Evolutionary conservation across 2,113 vertebrate species (phyloP).

Genomic region (Channa maculata): DNA sequence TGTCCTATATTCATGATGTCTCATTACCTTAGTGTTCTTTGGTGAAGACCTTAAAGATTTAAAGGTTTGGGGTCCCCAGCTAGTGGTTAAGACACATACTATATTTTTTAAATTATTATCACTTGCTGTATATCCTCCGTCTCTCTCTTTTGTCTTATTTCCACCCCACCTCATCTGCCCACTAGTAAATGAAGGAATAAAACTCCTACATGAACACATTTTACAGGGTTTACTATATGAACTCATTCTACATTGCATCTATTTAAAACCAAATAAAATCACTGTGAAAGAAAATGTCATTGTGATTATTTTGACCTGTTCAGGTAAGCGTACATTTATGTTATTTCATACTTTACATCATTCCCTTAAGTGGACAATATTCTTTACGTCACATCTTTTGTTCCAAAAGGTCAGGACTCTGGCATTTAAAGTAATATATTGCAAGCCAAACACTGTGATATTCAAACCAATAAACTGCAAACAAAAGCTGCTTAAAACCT

Average conservation of each 20-base stretch:
- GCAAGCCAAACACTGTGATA: not conserved
- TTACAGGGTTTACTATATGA: not conserved
- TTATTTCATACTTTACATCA: slow-evolving; percentile 2
- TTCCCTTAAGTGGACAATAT: not conserved
- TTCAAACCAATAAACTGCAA: slow-evolving; percentile 30
- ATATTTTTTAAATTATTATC: too few relatives aligned
- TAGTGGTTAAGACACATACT: not conserved
- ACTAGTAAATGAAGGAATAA: not conserved
- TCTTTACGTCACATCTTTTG: not conserved
- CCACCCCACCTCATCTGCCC: not conserved
- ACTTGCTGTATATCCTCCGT: not conserved
- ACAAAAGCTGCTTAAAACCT: slow-evolving; percentile 46
- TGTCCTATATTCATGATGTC: slow-evolving; percentile 22
- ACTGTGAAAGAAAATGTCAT: too few relatives aligned
- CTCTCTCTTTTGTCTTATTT: not conserved
- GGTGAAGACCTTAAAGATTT: not conserved
- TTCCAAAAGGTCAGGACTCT: not conserved
- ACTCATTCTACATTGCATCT: too few relatives aligned
- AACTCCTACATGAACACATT: not conserved
- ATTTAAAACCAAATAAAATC: too few relatives aligned
- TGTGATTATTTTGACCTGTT: not conserved
- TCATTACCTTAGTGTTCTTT: not conserved
- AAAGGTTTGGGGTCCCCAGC: not conserved
- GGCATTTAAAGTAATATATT: not conserved
- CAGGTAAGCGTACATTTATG: not conserved